A percentile compares a stretch with the other conserved stretches of the same genome.
phyloP scores from a whole-genome alignment of 2,797 vertebrate species.

The Sebastolobus alascanus region DNA sequence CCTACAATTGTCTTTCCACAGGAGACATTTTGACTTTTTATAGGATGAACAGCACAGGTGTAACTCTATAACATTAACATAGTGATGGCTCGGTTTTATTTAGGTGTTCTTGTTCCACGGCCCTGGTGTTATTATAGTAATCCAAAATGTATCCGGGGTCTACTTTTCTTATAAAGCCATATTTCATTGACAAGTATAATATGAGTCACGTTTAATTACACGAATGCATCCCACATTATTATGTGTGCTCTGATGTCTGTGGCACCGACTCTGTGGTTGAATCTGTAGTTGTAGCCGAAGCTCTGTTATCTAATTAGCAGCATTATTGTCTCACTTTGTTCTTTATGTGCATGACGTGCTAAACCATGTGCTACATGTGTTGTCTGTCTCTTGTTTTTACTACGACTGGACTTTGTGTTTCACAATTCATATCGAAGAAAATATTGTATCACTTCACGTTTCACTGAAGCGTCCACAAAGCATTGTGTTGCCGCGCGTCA shows the following conservation, averaged over 20 bases:
- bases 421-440: constrained; percentile 30
- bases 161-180: constrained; percentile 5
- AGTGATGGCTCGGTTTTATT: not conserved
- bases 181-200: constrained; percentile 30
- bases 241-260: constrained; percentile 22
- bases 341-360: constrained; percentile 32
- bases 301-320: constrained; percentile 67
- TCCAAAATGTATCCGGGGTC: not conserved
- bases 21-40: not conserved
- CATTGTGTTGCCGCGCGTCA: constrained; percentile 40
- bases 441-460: constrained; percentile 51
- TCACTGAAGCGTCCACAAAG: constrained; percentile 53
- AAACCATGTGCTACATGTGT: constrained; percentile 44
- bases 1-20: not conserved
- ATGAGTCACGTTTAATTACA: constrained; percentile 21
- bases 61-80: not conserved
- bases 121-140: not conserved
- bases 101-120: not conserved
- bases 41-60: not conserved
- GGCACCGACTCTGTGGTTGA: constrained; percentile 38
- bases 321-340: constrained; percentile 64
- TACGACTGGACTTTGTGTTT: constrained; percentile 29
- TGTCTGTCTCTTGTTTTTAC: constrained; percentile 32
- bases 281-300: constrained; percentile 35
- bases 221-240: constrained; percentile 13